Percentiles rank a stretch among this genome's conserved stretches.
Evolutionary conservation across 92 coral and sea anemone species (phyloP).

Genomic region (Meandrina meandrites): DNA sequence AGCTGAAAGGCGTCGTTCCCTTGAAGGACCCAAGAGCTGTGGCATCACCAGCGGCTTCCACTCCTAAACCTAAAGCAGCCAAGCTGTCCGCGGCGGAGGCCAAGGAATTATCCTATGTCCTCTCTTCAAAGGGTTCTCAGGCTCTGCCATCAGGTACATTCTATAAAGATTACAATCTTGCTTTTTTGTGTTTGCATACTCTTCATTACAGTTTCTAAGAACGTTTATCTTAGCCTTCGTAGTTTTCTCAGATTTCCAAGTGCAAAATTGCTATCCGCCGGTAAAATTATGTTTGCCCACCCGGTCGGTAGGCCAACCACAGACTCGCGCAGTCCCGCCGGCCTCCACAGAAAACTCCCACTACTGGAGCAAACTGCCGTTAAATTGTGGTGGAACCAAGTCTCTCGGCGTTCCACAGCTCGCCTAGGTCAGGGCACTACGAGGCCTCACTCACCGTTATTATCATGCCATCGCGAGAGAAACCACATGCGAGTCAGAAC

Average conservation of each 20-base stretch:
- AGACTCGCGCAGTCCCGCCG: no score
- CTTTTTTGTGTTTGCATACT: not conserved
- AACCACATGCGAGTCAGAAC: no score
- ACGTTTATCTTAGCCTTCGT: no score
- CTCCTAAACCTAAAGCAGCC: slow-evolving; percentile 22
- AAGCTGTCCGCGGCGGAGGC: slow-evolving; percentile 15
- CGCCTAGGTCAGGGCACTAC: no score
- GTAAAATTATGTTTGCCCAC: no score
- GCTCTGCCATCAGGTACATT: slow-evolving; percentile 45
- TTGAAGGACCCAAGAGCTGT: not conserved
- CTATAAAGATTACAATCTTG: not conserved
- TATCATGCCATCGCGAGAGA: no score
- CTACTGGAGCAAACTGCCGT: not conserved
- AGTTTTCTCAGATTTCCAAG: no score
- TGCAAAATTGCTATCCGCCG: no score
- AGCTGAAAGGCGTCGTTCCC: slow-evolving; percentile 29
- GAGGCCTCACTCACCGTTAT: no score
- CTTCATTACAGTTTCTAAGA: not conserved
- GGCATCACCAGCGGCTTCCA: slow-evolving; percentile 2
- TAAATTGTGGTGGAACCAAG: no score
- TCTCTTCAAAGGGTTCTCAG: slow-evolving; percentile 8
- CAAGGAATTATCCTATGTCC: slow-evolving; percentile 21
- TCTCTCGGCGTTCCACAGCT: no score
- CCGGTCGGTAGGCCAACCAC: no score
- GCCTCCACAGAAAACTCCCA: not conserved